Percentiles rank a stretch among this genome's conserved stretches.
Evolutionary conservation across 2,888 invertebrate species (phyloP).

Genomic region (Standfussiana lucernea): DNA sequence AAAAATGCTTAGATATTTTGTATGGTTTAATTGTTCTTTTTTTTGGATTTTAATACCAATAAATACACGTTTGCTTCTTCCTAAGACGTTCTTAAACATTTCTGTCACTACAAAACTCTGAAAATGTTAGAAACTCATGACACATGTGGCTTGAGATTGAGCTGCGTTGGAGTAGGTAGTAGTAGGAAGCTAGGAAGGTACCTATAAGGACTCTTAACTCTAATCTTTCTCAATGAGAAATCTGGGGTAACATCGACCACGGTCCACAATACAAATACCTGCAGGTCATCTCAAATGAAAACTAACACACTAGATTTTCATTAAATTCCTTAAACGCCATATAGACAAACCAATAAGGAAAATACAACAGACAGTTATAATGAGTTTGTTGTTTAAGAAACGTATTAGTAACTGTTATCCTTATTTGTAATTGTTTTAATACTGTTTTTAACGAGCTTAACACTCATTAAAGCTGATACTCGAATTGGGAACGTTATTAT

Average conservation of each 20-base stretch:
- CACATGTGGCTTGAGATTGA: background rate
- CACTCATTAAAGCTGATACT: background rate
- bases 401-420: slow-evolving; percentile 29
- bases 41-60: background rate
- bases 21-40: background rate
- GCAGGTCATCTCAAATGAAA: background rate
- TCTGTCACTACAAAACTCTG: background rate
- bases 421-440: slow-evolving; percentile 20
- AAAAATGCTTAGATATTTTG: background rate
- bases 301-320: background rate
- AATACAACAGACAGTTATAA: slow-evolving; percentile 24
- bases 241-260: too few species aligned
- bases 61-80: background rate
- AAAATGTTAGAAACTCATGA: background rate
- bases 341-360: slow-evolving; percentile 31
- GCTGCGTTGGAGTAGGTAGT: background rate
- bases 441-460: background rate
- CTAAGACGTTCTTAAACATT: slow-evolving; percentile 5
- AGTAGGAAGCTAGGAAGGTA: too few species aligned
- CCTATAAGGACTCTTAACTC: background rate
- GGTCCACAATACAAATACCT: background rate
- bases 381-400: slow-evolving; percentile 19
- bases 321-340: background rate
- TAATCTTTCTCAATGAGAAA: background rate
- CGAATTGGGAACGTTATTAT: too few species aligned